phyloP scores from a whole-genome alignment of 2,888 invertebrate species.

The Caenorhabditis sulstoni region DNA sequence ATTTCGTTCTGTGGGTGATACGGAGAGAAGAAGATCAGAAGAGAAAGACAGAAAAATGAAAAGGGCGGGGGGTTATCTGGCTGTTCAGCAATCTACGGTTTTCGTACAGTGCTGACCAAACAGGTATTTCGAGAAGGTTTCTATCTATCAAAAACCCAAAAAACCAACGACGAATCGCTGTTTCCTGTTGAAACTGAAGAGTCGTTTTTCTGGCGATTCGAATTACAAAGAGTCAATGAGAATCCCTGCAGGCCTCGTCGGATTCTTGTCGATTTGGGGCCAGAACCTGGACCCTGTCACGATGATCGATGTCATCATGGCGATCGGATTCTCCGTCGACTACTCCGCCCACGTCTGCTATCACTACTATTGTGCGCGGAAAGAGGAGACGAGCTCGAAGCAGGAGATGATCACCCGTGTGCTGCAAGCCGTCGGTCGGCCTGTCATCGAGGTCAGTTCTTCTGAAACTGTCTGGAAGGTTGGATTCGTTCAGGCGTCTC shows the following conservation, averaged over 20 bases:
- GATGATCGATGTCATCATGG: conserved; percentile 77
- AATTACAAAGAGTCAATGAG: no score
- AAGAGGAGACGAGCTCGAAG: conserved; percentile 34
- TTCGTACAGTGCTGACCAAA: no score
- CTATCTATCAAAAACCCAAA: no score
- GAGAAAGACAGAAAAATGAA: neutral
- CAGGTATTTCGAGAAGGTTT: no score
- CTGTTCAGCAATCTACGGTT: neutral
- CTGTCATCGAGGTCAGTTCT: conserved; percentile 72
- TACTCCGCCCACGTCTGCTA: conserved; percentile 95
- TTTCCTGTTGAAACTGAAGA: no score
- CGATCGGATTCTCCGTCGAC: conserved; percentile 93
- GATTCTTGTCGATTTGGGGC: conserved; percentile 74
- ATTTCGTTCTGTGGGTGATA: conserved; percentile 73
- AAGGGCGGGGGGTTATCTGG: neutral
- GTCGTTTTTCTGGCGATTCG: no score
- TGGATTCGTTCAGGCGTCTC: conserved; percentile 63
- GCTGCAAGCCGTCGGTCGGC: conserved; percentile 69
- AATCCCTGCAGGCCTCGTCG: conserved; percentile 67
- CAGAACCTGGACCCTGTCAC: conserved; percentile 76
- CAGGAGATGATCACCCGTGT: conserved; percentile 60
- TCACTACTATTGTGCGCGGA: conserved; percentile 84
- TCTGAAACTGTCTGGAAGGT: no score
- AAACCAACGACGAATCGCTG: no score
- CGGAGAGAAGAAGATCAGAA: neutral